Conservation (phyloP, 2,797 vertebrate species). For the Spatula versicolor region DNA sequence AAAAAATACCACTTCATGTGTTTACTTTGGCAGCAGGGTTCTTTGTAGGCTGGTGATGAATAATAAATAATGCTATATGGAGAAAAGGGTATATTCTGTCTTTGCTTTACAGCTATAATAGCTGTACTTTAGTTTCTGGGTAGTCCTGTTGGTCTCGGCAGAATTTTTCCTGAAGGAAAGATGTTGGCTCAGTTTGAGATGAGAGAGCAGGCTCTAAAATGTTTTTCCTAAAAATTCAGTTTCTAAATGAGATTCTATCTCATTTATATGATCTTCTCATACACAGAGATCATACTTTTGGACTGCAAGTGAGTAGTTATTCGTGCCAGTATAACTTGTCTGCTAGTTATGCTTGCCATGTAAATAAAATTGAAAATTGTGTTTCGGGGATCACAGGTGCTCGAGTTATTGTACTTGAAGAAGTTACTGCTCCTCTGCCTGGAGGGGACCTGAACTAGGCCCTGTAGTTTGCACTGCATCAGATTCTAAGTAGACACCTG, state of each 20-base stretch:
- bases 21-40: background rate
- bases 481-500: background rate
- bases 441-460: background rate
- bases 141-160: background rate
- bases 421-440: background rate
- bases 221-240: background rate
- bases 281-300: background rate
- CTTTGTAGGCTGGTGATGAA: background rate
- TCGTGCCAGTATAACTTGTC: background rate
- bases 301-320: background rate
- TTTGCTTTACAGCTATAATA: background rate
- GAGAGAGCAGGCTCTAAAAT: background rate
- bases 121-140: background rate
- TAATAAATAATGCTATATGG: background rate
- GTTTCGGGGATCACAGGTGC: background rate
- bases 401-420: background rate
- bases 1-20: background rate
- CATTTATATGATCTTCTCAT: background rate
- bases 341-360: background rate
- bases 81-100: background rate
- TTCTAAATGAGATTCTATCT: background rate
- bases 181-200: background rate
- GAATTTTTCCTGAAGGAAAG: background rate
- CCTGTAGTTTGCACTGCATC: background rate
- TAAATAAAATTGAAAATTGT: background rate